Conservation (phyloP, 2,888 invertebrate species). For the Globia sparganii region DNA sequence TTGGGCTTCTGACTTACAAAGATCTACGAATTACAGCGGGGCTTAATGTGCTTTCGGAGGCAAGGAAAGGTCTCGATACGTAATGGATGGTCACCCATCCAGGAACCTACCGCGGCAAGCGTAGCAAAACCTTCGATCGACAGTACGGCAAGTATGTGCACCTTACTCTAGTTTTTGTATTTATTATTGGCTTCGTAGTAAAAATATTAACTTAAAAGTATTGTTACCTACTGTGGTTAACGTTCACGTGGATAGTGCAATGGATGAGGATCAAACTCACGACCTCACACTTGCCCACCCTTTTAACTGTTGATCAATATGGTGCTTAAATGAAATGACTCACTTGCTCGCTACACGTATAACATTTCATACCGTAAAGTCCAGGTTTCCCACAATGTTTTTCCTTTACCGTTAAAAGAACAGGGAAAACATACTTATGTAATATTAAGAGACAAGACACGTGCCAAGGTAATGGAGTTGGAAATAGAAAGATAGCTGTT, state of each 20-base stretch:
- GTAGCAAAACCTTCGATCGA: background rate
- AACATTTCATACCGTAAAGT: background rate
- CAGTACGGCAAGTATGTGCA: background rate
- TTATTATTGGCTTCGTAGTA: background rate
- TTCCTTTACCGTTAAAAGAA: conserved; percentile 12
- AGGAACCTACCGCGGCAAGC: too few relatives aligned
- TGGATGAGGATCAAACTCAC: background rate
- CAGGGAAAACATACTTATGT: conserved; percentile 19
- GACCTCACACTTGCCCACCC: background rate
- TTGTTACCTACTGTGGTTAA: background rate
- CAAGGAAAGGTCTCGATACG: background rate
- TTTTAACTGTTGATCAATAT: background rate
- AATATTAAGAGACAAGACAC: conserved; percentile 45
- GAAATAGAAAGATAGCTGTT: conserved; percentile 8
- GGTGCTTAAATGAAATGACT: conserved; percentile 3
- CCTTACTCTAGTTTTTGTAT: background rate
- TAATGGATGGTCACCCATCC: too few relatives aligned
- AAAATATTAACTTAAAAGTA: background rate
- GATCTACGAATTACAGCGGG: background rate
- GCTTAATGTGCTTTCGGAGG: background rate
- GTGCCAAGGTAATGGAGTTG: conserved; percentile 21
- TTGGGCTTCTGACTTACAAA: background rate
- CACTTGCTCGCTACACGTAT: background rate
- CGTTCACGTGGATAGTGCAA: background rate
- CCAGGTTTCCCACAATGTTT: conserved; percentile 5